Base-by-base conservation (phyloP, 2,113 vertebrate genomes). In the Neogobius melanostomus region DNA sequence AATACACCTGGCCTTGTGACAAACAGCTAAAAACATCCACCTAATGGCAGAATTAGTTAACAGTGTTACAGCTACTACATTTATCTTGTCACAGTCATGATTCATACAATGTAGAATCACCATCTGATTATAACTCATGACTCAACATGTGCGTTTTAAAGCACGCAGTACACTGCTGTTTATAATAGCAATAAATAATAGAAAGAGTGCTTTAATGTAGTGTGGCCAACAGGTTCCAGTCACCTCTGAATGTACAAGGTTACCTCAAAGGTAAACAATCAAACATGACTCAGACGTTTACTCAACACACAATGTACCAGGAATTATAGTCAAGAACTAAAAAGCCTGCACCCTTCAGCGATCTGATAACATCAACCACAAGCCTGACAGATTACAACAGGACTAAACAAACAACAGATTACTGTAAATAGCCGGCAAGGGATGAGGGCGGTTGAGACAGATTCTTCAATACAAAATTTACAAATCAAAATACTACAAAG, bases 1-100 rank as follows among this genome's bases (percentile, higher is more conserved):
- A 82, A 84, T 36, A 84, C 69, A 83, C 71, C 73, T 66, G 65
- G 77, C 67, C 75, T 51, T 28, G 65, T 72, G 83, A 48, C 17
- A 44, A 36, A 43, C 64, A 60, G 36, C 21, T 7, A 68, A 57
- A 75, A 48, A 17, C 48, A 8, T 14, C 60, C 57, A 17, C 71
- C 28, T 36, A 36, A 36, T 36, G 28, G 28, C 28, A 36, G 28
- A 1, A 36, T 36, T 36, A 36, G 28, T 36, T 36, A 4, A 36
- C 28, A 36, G 28, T 36, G 28, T 36, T 36, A 36, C 12, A 9
- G 8, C 7, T 9, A 8, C 59, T n/a, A 57, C 9, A 36, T 57
- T 57, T 12, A 57, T 57, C 2, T 57, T 6, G 21, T 11, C 28
- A 10, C 54, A 57, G 17, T 57, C 6, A 14, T 57, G 11, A 57